Base-by-base conservation (phyloP, 23 tunicate genomes). In the Ascidia mentula region DNA sequence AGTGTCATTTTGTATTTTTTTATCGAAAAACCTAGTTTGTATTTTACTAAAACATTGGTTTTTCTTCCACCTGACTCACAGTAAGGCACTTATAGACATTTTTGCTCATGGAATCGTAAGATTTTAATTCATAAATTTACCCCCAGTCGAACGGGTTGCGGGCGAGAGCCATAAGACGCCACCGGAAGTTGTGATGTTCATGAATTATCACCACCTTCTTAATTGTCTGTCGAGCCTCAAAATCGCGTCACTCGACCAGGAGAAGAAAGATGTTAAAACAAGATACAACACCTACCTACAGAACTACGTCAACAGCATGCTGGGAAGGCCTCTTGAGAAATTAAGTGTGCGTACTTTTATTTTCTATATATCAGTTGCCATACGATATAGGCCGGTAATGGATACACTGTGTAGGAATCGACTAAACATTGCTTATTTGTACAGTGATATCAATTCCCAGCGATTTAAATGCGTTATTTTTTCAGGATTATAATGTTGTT, bases 301-400 rank as follows among this genome's bases (percentile, higher is more conserved):
- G 17, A 79, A 2, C 36, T 95, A 90, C 70, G 99, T 90, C 77
- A 83, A 73, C 12, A 38, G 75, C 34, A 81, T 95, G 89, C 76
- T 95, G 84, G 99, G 99, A 22, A 74, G 87, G 34, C 99, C 99
- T 18, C 83, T 95, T 76, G 96, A 95, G 40, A 90, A 95, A 83
- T 60, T 93, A 28, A 88, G 93, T 77, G 98, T 93, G 46, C 84
- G 98, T 84, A 53, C 22, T 5, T 42, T 12, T 15, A 15, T 69
- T 36, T 74, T 74, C 18, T 34, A 0, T 22, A 28, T 71, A 20
- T 71, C 30, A 0, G 0, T 0, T 71, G 22, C 0, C 34, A 71
- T 20, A 37, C 20, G n/a, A n/a, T n/a, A n/a, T n/a, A n/a, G n/a
- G n/a, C n/a, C n/a, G n/a, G n/a, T n/a, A n/a, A n/a, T n/a, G n/a